Evolutionary conservation across 2,797 vertebrate genomes (phyloP).

Genomic region (Erethizon dorsatum): DNA sequence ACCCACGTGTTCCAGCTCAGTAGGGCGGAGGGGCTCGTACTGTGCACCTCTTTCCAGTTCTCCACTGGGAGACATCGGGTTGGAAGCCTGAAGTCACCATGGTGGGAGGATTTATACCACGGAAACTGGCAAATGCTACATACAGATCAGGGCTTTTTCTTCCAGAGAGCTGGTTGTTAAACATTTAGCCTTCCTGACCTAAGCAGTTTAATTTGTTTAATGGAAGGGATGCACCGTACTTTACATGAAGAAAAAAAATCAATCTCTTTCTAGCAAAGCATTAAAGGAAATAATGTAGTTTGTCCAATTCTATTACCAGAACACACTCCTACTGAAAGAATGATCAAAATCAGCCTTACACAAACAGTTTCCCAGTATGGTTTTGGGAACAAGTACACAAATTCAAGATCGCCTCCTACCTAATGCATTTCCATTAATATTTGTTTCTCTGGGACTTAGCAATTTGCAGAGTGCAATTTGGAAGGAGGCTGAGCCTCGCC

Average conservation of each 20-base stretch:
- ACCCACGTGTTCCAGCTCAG: not conserved
- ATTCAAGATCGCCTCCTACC: slow-evolving; percentile 45
- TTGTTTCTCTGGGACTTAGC: slow-evolving; percentile 43
- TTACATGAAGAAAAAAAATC: slow-evolving; percentile 76
- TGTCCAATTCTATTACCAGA: slow-evolving; percentile 72
- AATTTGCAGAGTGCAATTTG: slow-evolving; percentile 20
- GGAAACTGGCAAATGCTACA: slow-evolving; percentile 45
- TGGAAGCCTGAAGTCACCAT: not conserved
- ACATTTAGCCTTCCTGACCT: slow-evolving; percentile 62
- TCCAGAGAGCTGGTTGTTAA: slow-evolving; percentile 1
- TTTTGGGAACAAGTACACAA: slow-evolving; percentile 61
- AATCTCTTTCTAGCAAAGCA: slow-evolving; percentile 73
- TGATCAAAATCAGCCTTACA: slow-evolving; percentile 65
- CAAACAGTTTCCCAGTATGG: slow-evolving; percentile 33
- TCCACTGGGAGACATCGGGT: not conserved
- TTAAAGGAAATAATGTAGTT: slow-evolving; percentile 73
- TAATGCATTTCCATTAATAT: slow-evolving; percentile 57
- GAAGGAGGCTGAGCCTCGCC: slow-evolving; percentile 16
- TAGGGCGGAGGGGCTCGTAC: not conserved
- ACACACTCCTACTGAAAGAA: slow-evolving; percentile 62
- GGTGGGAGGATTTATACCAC: not conserved
- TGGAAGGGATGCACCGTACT: slow-evolving; percentile 67
- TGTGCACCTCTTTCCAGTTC: not conserved
- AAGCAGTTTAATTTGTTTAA: slow-evolving; percentile 80
- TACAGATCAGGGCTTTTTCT: slow-evolving; percentile 40